Evolutionary conservation across 2,113 vertebrate species (phyloP), one percentile per base, ranked within the genome.

Genomic region (Thomomys bottae): DNA sequence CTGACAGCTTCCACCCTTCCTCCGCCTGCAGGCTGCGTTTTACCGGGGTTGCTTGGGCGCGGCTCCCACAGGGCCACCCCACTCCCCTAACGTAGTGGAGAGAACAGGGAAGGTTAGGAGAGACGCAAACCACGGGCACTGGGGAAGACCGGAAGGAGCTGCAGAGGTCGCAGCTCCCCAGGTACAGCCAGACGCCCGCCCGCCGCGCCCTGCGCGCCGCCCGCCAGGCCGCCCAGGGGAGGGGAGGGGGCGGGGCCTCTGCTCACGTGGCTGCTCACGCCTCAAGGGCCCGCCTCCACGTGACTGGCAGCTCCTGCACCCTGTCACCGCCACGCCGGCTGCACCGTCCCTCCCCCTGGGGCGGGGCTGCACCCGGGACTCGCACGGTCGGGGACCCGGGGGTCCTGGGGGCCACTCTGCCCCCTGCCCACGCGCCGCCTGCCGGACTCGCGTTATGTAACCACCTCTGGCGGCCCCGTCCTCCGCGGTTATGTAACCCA

Each of bases 381-480:
- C 1, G 28, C 28, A 7, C 32, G 5, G 6, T 61, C 15, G 0
- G 3, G 2, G 10, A n/a, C 17, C 24, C 1, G 4, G 10, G 15
- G 18, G n/a, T 42, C n/a, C 54, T n/a, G 9, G 0, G 1, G 24
- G 76, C 8, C 14, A 17, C 76, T 4, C 89, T 42, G 20, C 71
- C 63, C 38, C n/a, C 40, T 28, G n/a, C 3, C 9, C 36, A 3
- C 3, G 2, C 59, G 20, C 77, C 54, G n/a, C 61, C 26, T 0
- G 26, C 21, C 32, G 57, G 61, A 71, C 36, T 36, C 23, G 49
- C 85, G 57, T 98, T 98, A 91, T 11, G 95, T 98, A 98, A 98
- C 96, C 93, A 91, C 94, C 93, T 14, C 70, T 0, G 26, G 10
- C 3, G 64, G 57, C 87, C 64, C 67, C 32, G 49, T 30, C 10